Evolutionary conservation across 2,888 invertebrate species (phyloP), one percentile per base, ranked within the genome.

Genomic region (Drosophila leonis): DNA sequence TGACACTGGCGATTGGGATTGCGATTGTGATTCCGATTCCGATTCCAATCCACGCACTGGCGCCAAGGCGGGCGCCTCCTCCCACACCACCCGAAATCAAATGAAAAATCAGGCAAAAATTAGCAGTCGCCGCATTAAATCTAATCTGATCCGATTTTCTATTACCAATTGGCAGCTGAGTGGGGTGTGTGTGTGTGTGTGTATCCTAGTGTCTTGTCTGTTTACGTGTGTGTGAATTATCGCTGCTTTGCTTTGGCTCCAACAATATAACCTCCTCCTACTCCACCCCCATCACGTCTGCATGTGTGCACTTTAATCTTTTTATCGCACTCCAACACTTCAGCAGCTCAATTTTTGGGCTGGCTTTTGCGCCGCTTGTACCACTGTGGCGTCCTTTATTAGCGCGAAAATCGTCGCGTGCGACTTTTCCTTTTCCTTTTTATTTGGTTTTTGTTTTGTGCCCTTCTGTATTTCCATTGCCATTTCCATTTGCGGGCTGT

Each of bases 71-170:
- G 4, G 4, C 24, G 2, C 24, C 24, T 5, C 41, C n/a, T n/a
- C 4, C 41, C 0, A 4, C 29, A 29, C 48, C n/a, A 2, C 55
- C 54, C 51, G 12, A 6, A 72, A 65, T 64, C 82, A 64, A 49
- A 78, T 87, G 83, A 87, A 77, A 85, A 86, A 85, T 85, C 85
- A 78, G 60, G 83, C 77, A 75, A 79, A 87, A 87, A 87, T 87
- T 88, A 87, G 86, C 78, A 77, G 84, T 77, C 74, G 86, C 83
- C 84, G 86, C 88, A 88, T 87, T 87, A 87, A 86, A 81, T 82
- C 86, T 88, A 86, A 87, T 85, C 86, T 88, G 86, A 88, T 87
- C 79, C 88, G 86, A 87, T 87, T 86, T 87, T 88, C 88, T 82
- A 86, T 88, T 88, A 86, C 82, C 87, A 82, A 83, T 87, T 83